Evolutionary conservation across 2,888 invertebrate species (phyloP).

Genomic region (Caenorhabditis drosophilae): DNA sequence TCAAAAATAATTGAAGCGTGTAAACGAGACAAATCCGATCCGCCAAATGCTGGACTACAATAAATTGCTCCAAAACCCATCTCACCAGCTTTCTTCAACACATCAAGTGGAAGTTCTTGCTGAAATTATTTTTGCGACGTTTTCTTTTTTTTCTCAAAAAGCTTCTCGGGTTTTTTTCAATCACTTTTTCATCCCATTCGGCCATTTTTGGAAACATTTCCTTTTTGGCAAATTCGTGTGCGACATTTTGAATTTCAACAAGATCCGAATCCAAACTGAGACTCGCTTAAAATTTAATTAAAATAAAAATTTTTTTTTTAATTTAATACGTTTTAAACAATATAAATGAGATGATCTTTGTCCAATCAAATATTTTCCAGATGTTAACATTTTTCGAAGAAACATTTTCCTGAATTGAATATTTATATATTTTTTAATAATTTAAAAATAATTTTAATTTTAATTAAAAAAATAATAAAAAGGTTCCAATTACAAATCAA

Average conservation of each 20-base stretch:
- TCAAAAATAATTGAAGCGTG: constrained; percentile 75
- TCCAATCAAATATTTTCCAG: too few relatives aligned
- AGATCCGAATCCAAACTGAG: constrained; percentile 73
- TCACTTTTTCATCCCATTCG: constrained; percentile 75
- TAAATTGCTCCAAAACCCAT: constrained; percentile 75
- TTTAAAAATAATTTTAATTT: too few relatives aligned
- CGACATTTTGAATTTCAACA: constrained; percentile 73
- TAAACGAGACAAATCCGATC: constrained; percentile 69
- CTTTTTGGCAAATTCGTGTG: constrained; percentile 73
- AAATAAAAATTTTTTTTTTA: neutral
- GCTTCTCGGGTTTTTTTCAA: too few relatives aligned
- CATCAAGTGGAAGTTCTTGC: constrained; percentile 73
- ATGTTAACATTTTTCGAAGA: too few relatives aligned
- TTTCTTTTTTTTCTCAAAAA: neutral
- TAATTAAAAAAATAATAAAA: neutral
- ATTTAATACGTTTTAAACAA: constrained; percentile 1
- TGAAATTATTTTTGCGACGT: constrained; percentile 5
- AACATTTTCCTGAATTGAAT: too few relatives aligned
- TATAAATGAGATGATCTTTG: neutral
- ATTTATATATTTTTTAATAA: too few relatives aligned
- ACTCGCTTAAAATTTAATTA: constrained; percentile 64
- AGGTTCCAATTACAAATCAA: constrained; percentile 72
- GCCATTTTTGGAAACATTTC: constrained; percentile 74
- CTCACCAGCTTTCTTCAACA: constrained; percentile 72
- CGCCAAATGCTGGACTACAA: constrained; percentile 62